Percentiles rank a stretch among this genome's conserved stretches.
These are phyloP conservation scores for Tenthredo scrophulariae DNA, from an alignment of 2,888 invertebrate species.

Conservation along the genomic window DNA sequence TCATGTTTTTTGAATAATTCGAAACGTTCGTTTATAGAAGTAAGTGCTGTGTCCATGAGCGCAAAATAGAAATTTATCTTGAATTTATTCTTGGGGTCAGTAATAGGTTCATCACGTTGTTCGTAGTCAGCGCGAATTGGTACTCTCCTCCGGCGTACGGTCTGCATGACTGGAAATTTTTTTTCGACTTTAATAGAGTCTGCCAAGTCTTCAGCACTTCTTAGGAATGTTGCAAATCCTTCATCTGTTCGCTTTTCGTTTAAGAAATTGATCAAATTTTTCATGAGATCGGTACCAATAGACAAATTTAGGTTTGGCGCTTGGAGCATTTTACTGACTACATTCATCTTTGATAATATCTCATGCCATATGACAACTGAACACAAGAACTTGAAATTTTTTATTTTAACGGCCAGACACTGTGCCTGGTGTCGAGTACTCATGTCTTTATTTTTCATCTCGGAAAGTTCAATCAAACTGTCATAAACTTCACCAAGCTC, in stretches of 20 bases:
- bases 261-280: conserved; percentile 50
- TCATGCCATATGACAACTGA: conserved; percentile 57
- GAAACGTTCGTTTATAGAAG: too few species aligned
- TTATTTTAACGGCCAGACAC: conserved; percentile 51
- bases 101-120: conserved; percentile 51
- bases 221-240: conserved; percentile 51
- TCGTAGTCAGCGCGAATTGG: conserved; percentile 52
- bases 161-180: conserved; percentile 35
- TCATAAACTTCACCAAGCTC: conserved; percentile 59
- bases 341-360: conserved; percentile 52
- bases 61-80: conserved; percentile 56
- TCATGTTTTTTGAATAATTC: conserved; percentile 43
- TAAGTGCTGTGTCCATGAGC: conserved; percentile 51
- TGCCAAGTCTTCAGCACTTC: conserved; percentile 52
- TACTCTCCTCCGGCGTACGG: conserved; percentile 43
- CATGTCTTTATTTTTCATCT: conserved; percentile 49
- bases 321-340: conserved; percentile 57
- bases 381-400: conserved; percentile 54
- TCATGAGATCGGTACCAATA: background rate
- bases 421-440: conserved; percentile 42
- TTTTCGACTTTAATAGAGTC: conserved; percentile 38
- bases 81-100: conserved; percentile 53
- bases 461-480: conserved; percentile 56
- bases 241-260: conserved; percentile 53
- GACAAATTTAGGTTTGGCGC: conserved; percentile 47